Conservation (phyloP, 1,140 invertebrate genomes). For the Pachypeltis micranthus region DNA sequence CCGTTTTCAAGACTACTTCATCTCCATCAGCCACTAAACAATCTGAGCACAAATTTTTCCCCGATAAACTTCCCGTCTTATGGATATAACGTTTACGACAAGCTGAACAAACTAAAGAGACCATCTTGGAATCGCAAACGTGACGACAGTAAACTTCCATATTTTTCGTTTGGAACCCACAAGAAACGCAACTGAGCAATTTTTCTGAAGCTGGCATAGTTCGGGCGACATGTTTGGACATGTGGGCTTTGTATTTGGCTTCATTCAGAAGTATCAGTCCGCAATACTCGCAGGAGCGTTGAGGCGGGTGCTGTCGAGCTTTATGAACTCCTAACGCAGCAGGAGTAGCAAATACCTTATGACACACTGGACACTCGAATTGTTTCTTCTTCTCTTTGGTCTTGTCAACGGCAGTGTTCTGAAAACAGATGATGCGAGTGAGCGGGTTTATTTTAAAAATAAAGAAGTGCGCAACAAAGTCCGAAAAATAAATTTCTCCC, state of each 20-base stretch:
- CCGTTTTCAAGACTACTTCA: too few relatives aligned
- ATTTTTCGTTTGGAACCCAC: conserved; percentile 17
- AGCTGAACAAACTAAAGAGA: conserved; percentile 5
- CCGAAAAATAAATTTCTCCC: too few relatives aligned
- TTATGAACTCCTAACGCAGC: conserved; percentile 11
- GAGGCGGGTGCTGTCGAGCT: background rate
- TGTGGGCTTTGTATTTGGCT: background rate
- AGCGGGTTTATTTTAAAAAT: too few relatives aligned
- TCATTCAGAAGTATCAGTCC: background rate
- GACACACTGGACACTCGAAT: background rate
- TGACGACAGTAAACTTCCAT: conserved; percentile 17
- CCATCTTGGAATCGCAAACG: conserved; percentile 13
- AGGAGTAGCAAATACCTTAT: background rate
- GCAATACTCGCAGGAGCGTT: conserved; percentile 4
- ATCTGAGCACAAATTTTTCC: background rate
- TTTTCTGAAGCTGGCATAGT: background rate
- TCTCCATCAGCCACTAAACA: background rate
- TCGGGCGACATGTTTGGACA: background rate
- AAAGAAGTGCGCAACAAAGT: too few relatives aligned
- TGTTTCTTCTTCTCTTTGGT: conserved; percentile 1
- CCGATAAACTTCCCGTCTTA: background rate
- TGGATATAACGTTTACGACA: conserved; percentile 14
- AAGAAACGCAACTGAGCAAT: conserved; percentile 15
- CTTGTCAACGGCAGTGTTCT: background rate
- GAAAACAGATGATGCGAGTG: too few relatives aligned